Evolutionary conservation across 2,797 vertebrate species (phyloP), one percentile per base, ranked within the genome.

Genomic region (Scarus forsteni): DNA sequence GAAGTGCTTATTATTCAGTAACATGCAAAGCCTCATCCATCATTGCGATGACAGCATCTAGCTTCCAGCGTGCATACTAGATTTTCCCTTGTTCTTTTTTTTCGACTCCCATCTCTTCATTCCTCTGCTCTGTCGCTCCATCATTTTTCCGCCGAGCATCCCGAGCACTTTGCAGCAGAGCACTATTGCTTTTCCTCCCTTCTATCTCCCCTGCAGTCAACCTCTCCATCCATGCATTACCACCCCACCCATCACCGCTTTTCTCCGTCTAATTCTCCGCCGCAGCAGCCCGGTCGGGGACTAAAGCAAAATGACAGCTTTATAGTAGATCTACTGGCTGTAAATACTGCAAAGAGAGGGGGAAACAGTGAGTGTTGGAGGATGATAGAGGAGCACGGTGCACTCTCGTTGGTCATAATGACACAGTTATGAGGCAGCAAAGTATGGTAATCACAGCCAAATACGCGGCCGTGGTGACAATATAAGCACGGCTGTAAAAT

Each of bases 1-100:
- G 62, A 58, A 60, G 63, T 66, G 44, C 71, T 76, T 86, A 75
- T 86, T 82, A 84, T 71, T 86, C 80, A 79, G 83, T 68, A 71
- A 77, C 66, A 75, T 62, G 61, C 63, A 73, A 80, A 77, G 40
- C 58, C 60, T 81, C 78, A 80, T 85, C 77, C 58, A 81, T 81
- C 85, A 64, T 59, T 12, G 45, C 34, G 1, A 35, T 70, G 84
- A 85, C 75, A 85, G 73, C 53, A 45, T 63, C 56, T 52, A 44
- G 53, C 83, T 76, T 76, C 40, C 34, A 61, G 67, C 74, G 27
- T 7, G 10, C 48, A 64, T 46, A 50, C 68, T 63, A 59, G 66
- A 55, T 55, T 71, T 55, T 0, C 12, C 45, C 34, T 34, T 48
- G 16, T 39, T 1, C 1, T 70, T 35, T 38, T 34, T 7, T 52